These are phyloP conservation scores for Napeogenes sylphis DNA, from an alignment of 2,888 invertebrate genomes.

Conservation along the genomic window DNA sequence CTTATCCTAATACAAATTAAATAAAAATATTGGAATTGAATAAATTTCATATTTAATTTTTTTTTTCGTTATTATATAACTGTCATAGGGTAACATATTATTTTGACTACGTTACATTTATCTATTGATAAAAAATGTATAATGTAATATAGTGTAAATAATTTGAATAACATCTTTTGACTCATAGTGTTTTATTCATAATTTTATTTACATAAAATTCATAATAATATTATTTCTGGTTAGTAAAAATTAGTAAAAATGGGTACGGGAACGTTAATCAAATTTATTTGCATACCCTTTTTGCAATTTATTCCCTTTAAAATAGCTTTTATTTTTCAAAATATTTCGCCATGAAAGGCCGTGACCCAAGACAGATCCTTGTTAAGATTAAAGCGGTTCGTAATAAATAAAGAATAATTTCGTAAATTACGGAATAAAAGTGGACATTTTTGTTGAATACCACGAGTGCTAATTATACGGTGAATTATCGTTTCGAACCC, in stretches of 20 bases:
- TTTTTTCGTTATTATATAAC: too few species aligned
- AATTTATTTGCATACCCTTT: constrained; percentile 18
- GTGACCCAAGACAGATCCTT: constrained; percentile 40
- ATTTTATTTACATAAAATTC: too few species aligned
- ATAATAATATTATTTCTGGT: too few species aligned
- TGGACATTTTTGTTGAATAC: constrained; percentile 67
- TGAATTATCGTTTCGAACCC: constrained; percentile 63
- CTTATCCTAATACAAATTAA: too few species aligned
- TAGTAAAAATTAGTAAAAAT: background rate
- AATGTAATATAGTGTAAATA: too few species aligned
- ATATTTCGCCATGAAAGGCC: constrained; percentile 18
- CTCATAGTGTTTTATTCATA: too few species aligned
- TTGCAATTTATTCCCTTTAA: constrained; percentile 18
- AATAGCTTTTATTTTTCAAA: constrained; percentile 26
- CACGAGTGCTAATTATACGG: constrained; percentile 70
- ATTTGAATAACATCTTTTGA: too few species aligned
- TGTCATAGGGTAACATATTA: too few species aligned
- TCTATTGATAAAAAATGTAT: too few species aligned
- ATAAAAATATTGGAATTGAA: too few species aligned
- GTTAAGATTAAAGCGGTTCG: constrained; percentile 49
- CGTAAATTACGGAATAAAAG: constrained; percentile 50
- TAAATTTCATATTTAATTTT: too few species aligned
- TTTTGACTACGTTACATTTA: too few species aligned
- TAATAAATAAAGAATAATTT: constrained; percentile 65
- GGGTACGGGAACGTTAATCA: background rate